Evolutionary conservation across 2,797 vertebrate genomes (phyloP).

Genomic region (Hapalemur alaotrensis): DNA sequence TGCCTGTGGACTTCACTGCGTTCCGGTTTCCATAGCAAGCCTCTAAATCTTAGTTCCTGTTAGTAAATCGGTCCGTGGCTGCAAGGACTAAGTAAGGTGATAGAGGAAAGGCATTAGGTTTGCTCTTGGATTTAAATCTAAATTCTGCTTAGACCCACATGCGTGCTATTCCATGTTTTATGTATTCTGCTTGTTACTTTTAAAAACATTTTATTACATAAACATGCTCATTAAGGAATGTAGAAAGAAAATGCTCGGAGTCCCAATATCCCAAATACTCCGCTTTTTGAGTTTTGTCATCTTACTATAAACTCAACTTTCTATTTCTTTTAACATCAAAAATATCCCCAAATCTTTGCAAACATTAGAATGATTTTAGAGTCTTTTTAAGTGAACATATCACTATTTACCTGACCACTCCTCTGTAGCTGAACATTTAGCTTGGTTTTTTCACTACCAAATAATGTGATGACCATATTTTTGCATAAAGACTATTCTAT

Average conservation of each 20-base stretch:
- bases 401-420: not conserved
- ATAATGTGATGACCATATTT: constrained; percentile 3
- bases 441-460: not conserved
- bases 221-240: not conserved
- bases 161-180: not conserved
- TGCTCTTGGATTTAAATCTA: not conserved
- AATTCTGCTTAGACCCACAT: not conserved
- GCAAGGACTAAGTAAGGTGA: not conserved
- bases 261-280: not conserved
- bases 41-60: not conserved
- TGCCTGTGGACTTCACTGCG: not conserved
- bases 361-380: not conserved
- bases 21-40: not conserved
- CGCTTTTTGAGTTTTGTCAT: not conserved
- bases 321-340: not conserved
- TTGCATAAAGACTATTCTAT: not conserved
- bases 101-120: not conserved
- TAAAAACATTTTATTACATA: not conserved
- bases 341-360: not conserved
- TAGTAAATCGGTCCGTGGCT: not conserved
- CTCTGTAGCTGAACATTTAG: not conserved
- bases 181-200: not conserved
- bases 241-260: not conserved
- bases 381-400: not conserved
- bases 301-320: not conserved